Percentiles rank a stretch among this genome's conserved stretches.
phyloP scores from a whole-genome alignment of 2,797 vertebrate genomes.

The Helicolenus hilgendorfi region DNA sequence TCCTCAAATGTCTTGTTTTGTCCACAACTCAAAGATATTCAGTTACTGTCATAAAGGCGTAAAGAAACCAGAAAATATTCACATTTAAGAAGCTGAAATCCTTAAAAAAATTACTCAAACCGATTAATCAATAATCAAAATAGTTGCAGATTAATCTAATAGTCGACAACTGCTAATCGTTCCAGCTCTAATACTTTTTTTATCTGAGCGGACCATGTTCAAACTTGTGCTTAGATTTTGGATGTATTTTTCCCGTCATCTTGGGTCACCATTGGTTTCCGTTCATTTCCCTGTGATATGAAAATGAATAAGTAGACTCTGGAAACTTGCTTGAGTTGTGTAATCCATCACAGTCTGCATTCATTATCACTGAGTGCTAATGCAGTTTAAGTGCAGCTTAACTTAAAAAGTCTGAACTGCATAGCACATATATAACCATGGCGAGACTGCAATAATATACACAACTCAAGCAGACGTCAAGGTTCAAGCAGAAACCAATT shows the following conservation, averaged over 20 bases:
- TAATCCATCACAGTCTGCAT: not conserved
- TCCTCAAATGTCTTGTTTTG: no score
- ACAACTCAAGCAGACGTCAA: no score
- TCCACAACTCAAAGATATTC: no score
- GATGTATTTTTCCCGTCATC: not conserved
- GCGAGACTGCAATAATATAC: not conserved
- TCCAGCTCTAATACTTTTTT: not conserved
- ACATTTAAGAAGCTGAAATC: no score
- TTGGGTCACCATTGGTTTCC: not conserved
- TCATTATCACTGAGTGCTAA: not conserved
- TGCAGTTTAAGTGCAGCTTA: not conserved
- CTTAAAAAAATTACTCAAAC: no score
- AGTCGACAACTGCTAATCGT: not conserved
- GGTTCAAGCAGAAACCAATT: no score
- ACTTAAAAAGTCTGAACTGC: not conserved
- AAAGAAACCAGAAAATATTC: no score
- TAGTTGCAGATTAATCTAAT: not conserved
- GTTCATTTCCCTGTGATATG: not conserved
- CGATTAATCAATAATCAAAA: not conserved
- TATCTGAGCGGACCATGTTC: not conserved
- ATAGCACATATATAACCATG: not conserved
- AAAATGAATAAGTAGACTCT: not conserved
- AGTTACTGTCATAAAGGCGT: no score
- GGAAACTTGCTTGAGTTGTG: not conserved
- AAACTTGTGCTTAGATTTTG: not conserved